These are phyloP conservation scores for Drosophila birchii DNA, from an alignment of 2,888 invertebrate species.

Conservation along the genomic window DNA sequence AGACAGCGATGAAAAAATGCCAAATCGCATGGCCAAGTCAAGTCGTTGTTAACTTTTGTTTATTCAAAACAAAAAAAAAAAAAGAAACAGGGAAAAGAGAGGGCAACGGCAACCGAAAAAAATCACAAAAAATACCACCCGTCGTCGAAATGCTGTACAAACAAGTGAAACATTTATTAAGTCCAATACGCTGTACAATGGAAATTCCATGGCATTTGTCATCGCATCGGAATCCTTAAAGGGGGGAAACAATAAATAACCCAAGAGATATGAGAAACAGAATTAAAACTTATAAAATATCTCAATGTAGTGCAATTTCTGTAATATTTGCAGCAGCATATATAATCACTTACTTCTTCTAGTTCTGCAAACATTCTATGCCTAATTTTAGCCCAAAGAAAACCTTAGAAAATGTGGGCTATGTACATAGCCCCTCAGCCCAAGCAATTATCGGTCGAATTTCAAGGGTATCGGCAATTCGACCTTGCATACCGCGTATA, in stretches of 20 bases:
- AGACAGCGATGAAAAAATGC: slow-evolving; percentile 38
- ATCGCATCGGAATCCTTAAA: slow-evolving; percentile 13
- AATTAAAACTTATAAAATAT: slow-evolving; percentile 1
- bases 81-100: slow-evolving; percentile 37
- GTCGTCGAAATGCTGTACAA: slow-evolving; percentile 64
- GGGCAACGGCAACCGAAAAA: slow-evolving; percentile 23
- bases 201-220: slow-evolving; percentile 17
- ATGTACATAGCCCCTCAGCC: background rate
- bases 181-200: slow-evolving; percentile 12
- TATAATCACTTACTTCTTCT: background rate
- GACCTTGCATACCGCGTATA: slow-evolving; percentile 44
- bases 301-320: no score
- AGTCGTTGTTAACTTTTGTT: slow-evolving; percentile 67
- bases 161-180: slow-evolving; percentile 70
- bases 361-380: slow-evolving; percentile 2
- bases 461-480: slow-evolving; percentile 48
- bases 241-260: background rate
- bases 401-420: slow-evolving; percentile 22
- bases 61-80: slow-evolving; percentile 52
- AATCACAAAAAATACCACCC: slow-evolving; percentile 52
- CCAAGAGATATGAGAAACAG: background rate
- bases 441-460: slow-evolving; percentile 31
- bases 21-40: slow-evolving; percentile 65
- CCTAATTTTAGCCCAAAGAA: slow-evolving; percentile 25
- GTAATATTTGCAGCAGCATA: no score